These are phyloP conservation scores for Lepidocyrtinus sp. DNA, from an alignment of 2,888 invertebrate genomes.

Conservation along the genomic window DNA sequence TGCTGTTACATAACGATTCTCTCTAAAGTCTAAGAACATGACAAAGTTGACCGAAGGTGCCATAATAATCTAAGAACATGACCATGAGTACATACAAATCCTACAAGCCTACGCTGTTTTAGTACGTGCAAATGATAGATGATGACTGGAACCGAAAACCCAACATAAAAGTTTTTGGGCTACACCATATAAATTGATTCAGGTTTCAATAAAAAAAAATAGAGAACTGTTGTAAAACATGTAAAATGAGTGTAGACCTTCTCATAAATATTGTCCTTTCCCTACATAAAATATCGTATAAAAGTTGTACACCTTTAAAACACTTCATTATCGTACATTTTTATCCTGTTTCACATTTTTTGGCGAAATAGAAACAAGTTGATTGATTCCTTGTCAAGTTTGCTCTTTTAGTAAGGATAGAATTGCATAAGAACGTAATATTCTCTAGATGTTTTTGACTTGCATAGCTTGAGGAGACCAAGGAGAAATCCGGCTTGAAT, in stretches of 20 bases:
- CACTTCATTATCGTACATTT: conserved; percentile 4
- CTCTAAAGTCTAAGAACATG: no score
- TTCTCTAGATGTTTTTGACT: no score
- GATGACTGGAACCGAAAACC: no score
- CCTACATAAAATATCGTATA: conserved; percentile 7
- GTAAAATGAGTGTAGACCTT: not conserved
- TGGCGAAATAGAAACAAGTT: not conserved
- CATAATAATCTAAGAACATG: not conserved
- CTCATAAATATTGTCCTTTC: conserved; percentile 4
- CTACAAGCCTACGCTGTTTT: no score
- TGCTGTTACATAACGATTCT: no score
- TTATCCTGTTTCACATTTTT: conserved; percentile 9
- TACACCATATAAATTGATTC: conserved; percentile 13
- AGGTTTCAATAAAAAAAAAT: no score
- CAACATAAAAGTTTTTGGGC: no score
- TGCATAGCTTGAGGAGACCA: no score
- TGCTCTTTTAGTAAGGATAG: no score
- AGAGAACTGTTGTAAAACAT: not conserved
- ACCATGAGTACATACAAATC: not conserved
- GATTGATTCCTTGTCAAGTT: conserved; percentile 8
- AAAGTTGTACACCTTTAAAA: not conserved
- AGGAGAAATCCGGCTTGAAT: no score
- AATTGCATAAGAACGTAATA: no score
- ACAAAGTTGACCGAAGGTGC: no score
- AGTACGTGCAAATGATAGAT: not conserved